Base-by-base conservation (phyloP, 2,888 invertebrate genomes). In the Tenodera sinensis region DNA sequence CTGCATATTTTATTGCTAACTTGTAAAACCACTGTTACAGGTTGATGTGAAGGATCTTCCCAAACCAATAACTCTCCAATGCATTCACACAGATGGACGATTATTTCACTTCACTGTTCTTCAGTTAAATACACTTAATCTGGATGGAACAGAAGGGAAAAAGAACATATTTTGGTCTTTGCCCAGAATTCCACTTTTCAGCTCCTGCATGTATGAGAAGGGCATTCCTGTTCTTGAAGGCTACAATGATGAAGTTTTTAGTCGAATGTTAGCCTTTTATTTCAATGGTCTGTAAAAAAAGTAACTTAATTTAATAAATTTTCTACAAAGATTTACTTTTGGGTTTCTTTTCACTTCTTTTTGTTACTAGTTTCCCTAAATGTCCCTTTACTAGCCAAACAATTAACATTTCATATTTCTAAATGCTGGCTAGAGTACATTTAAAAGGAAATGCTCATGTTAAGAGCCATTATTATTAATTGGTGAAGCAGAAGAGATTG, bases 161-260 rank as follows among this genome's bases (percentile, higher is more conserved):
- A 97, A 96, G 92, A 99, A 99, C 93, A 94, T 97, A 91, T 97
- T 97, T 95, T 98, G 97, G 95, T 95, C 95, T 87, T 89, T 90
- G 20, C 95, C 96, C 28, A 93, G 94, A 91, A 93, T 96, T 88
- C 93, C 95, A 91, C 92, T 98, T 28, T 98, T 96, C 91, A 94
- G 95, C 85, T 94, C 94, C 88, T 96, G 97, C 92, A 93, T 94
- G 90, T 97, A 96, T 92, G 94, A 95, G 90, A 92, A 94, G 86
- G 97, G 96, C 82, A 94, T 94, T 92, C 96, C 98, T 83, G 93
- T 94, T 28, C 93, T 97, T 90, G 95, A 95, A 90, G 96, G 96
- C 84, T 98, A 97, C 92, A 97, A 98, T 93, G 95, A 95, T 86
- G 95, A 96, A 91, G 96, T 98, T 47, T 96, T 98, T 92, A 95